Conservation (phyloP, 92 coral and sea anemone genomes). For the Muricea muricata region DNA sequence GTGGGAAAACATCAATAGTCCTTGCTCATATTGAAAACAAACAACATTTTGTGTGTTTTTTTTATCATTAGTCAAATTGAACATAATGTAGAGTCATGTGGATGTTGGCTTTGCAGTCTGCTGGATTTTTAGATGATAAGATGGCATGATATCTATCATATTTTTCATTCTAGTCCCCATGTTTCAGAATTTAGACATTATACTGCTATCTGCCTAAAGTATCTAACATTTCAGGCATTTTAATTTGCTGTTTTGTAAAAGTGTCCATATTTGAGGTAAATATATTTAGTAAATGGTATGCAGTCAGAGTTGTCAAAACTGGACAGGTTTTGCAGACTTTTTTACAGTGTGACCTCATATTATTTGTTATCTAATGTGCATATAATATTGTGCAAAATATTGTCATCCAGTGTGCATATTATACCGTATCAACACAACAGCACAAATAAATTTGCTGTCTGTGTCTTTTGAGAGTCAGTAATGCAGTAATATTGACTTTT, state of each 20-base stretch:
- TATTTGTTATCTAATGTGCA: too few species aligned
- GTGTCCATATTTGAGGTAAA: neutral
- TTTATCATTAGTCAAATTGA: neutral
- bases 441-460: neutral
- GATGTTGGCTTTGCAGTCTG: conserved; percentile 1
- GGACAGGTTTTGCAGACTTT: neutral
- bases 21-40: neutral
- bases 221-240: neutral
- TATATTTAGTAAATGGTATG: neutral
- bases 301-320: neutral
- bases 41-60: neutral
- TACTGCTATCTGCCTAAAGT: too few species aligned
- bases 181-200: neutral
- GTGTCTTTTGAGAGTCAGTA: too few species aligned
- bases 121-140: neutral
- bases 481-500: neutral
- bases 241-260: too few species aligned
- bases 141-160: neutral
- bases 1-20: neutral
- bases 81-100: neutral
- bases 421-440: neutral
- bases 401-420: neutral
- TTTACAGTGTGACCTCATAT: neutral
- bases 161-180: neutral
- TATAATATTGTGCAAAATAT: too few species aligned